A percentile compares a stretch with the other conserved stretches of the same genome.
Conservation (phyloP, 1,140 invertebrate genomes). For the Camponotus vicinus region DNA sequence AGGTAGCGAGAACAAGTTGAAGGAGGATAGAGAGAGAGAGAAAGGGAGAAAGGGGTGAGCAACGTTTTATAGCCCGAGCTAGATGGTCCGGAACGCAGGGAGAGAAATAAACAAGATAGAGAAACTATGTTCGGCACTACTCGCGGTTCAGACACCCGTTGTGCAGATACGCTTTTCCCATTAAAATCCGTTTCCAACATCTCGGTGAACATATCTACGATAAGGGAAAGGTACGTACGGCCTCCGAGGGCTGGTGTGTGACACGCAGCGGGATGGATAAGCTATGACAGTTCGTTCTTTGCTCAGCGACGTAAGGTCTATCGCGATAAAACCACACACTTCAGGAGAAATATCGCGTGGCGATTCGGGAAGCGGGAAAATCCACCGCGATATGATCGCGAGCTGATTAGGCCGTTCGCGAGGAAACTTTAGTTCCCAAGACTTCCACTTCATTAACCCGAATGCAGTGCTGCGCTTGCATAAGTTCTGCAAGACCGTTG, state of each 20-base stretch:
- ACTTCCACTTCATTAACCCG: conserved; percentile 57
- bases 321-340: background rate
- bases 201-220: conserved; percentile 22
- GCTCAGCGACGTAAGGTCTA: background rate
- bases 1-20: conserved; percentile 1
- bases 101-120: conserved; percentile 78
- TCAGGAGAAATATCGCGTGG: background rate
- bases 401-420: conserved; percentile 59
- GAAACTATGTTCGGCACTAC: conserved; percentile 29
- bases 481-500: conserved; percentile 40
- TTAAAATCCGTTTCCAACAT: conserved; percentile 73
- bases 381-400: conserved; percentile 44
- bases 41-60: conserved; percentile 63
- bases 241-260: background rate
- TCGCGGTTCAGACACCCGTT: conserved; percentile 47
- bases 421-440: conserved; percentile 58
- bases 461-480: conserved; percentile 43
- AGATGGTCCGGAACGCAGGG: conserved; percentile 80
- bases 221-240: conserved; percentile 1
- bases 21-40: background rate
- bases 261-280: conserved; percentile 13
- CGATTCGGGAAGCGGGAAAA: conserved; percentile 22
- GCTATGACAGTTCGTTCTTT: background rate
- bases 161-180: conserved; percentile 79
- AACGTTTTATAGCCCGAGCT: conserved; percentile 81